phyloP scores from a whole-genome alignment of 2,888 invertebrate genomes.

The Drosophila falleni region DNA sequence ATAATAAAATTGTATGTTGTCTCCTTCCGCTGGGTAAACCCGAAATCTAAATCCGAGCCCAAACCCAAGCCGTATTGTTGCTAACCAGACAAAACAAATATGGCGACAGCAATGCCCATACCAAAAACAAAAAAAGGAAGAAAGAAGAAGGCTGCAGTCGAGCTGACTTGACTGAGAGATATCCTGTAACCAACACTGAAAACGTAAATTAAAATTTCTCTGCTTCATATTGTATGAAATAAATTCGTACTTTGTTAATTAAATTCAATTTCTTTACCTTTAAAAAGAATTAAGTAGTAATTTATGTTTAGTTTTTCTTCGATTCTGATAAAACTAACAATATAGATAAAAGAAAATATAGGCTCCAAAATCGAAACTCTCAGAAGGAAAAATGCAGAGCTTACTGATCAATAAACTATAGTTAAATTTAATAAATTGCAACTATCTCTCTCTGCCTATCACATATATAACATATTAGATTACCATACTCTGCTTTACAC shows the following conservation, averaged over 20 bases:
- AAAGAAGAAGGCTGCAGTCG: background rate
- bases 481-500: background rate
- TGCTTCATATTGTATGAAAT: too few species aligned
- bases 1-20: constrained; percentile 77
- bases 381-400: background rate
- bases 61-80: constrained; percentile 54
- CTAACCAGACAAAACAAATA: constrained; percentile 73
- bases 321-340: too few species aligned
- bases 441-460: background rate
- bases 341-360: background rate
- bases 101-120: constrained; percentile 65
- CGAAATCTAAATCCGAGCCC: constrained; percentile 49
- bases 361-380: background rate
- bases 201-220: too few species aligned
- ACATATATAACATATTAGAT: background rate
- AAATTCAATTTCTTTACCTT: too few species aligned
- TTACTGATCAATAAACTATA: too few species aligned
- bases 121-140: constrained; percentile 6
- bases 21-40: constrained; percentile 57
- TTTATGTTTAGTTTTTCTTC: too few species aligned
- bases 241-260: too few species aligned
- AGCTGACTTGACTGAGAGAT: background rate
- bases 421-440: background rate
- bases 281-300: too few species aligned
- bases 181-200: background rate